Evolutionary conservation across 2,113 vertebrate species (phyloP).

Genomic region (Xiphias gladius): DNA sequence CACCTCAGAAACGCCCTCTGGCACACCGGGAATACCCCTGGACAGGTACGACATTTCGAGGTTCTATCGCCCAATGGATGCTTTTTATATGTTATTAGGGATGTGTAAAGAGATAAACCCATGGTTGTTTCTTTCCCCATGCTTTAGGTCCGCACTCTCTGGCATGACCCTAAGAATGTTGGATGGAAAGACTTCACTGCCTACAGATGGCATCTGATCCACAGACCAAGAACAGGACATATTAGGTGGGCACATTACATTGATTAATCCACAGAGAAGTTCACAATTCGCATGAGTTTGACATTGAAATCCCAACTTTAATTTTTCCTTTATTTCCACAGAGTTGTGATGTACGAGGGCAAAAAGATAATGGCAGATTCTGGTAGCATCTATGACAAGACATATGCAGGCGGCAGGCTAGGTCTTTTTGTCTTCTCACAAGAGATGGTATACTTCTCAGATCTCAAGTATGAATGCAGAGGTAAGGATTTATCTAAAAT

Average conservation of each 20-base stretch:
- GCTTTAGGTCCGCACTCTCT: slow-evolving; percentile 93
- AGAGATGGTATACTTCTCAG: slow-evolving; percentile 99
- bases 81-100: neutral
- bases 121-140: neutral
- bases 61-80: neutral
- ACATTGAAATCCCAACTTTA: neutral
- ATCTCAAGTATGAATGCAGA: slow-evolving; percentile 99
- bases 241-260: slow-evolving; percentile 87
- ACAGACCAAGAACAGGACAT: slow-evolving; percentile 96
- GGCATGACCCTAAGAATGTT: slow-evolving; percentile 97
- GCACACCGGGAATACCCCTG: slow-evolving; percentile 97
- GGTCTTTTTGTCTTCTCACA: slow-evolving; percentile 99
- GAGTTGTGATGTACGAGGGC: slow-evolving; percentile 99
- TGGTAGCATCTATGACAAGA: slow-evolving; percentile 97
- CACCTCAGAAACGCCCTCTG: slow-evolving; percentile 98
- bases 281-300: neutral
- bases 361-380: slow-evolving; percentile 99
- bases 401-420: slow-evolving; percentile 95
- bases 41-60: slow-evolving; percentile 87
- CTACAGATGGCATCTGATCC: slow-evolving; percentile 98
- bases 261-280: neutral
- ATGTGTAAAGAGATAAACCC: neutral
- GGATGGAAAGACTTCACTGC: slow-evolving; percentile 99
- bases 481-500: slow-evolving; percentile 83
- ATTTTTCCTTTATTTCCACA: slow-evolving; percentile 63